Base-by-base conservation (phyloP, 1,140 invertebrate genomes). In the Hylaeus volcanicus region DNA sequence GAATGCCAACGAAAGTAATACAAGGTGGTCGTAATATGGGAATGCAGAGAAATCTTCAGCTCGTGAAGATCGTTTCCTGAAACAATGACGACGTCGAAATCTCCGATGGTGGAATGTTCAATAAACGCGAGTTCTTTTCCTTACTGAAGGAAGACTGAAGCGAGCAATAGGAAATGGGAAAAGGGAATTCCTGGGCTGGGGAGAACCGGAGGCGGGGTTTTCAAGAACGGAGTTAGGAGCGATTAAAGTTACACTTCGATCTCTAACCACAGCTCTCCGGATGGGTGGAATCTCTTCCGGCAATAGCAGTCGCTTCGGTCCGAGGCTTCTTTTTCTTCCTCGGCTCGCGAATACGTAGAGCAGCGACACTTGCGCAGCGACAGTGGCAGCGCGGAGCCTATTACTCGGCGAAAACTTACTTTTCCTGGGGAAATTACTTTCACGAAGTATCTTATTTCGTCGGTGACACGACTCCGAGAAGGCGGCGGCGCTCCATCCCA, bases 351-450 rank as follows among this genome's bases (percentile, higher is more conserved):
- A 45, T 83, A 82, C 74, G 74, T 84, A 64, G 58, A 85, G 53
- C 61, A 14, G 37, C 70, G 72, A 71, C 37, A 6, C 53, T 66
- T 68, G 80, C 72, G 68, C 75, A 64, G 65, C 56, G 41, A 60
- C 45, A 65, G 43, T 70, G 71, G 41, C 70, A 37, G 85, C 69
- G 63, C 75, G 68, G 81, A 87, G 88, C 65, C 88, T 89, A 89
- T 89, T 88, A 89, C 86, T 86, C 75, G 74, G 64, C 72, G 86
- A 85, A 89, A 88, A 89, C 82, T 89, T 89, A 89, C 86, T 89
- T 89, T 88, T 84, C 79, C 74, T 82, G 74, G 55, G 75, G 75
- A 89, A 89, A 89, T 89, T 89, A 88, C 86, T 88, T 88, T 79
- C 65, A 74, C 78, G 81, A 87, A 88, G 87, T 88, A 89, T 89